phyloP scores from a whole-genome alignment of 1,140 invertebrate genomes.

The Brachionus manjavacas region DNA sequence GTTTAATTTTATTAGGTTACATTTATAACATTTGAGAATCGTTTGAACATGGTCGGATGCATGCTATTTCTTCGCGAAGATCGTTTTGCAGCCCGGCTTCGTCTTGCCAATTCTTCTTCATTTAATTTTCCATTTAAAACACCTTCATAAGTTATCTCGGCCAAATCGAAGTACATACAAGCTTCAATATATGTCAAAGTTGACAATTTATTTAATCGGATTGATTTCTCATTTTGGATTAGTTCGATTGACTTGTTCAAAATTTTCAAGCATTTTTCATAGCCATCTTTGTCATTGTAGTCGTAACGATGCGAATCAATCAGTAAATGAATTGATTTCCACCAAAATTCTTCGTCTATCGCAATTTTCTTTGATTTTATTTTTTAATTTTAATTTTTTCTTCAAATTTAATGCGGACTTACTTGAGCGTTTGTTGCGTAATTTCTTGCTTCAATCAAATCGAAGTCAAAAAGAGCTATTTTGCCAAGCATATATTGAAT shows the following conservation, averaged over 20 bases:
- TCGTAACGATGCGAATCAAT: constrained; percentile 23
- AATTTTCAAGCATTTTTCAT: constrained; percentile 13
- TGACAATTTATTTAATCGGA: not conserved
- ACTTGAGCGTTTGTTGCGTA: constrained; percentile 17
- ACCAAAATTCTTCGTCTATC: constrained; percentile 35
- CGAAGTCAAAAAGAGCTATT: constrained; percentile 33
- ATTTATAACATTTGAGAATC: constrained; percentile 1
- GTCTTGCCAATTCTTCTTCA: constrained; percentile 18
- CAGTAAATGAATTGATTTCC: constrained; percentile 26
- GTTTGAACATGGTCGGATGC: constrained; percentile 21
- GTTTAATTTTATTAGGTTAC: not conserved
- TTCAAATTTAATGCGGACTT: not conserved
- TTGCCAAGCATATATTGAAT: constrained; percentile 25
- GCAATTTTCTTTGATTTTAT: not conserved
- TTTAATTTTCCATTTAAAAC: constrained; percentile 15
- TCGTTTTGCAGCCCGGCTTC: not conserved
- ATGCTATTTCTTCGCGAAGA: constrained; percentile 4
- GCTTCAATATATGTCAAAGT: not conserved
- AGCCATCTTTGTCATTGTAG: constrained; percentile 28
- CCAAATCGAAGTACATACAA: not conserved
- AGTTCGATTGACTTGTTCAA: constrained; percentile 28
- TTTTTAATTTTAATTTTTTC: not conserved
- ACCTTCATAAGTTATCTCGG: constrained; percentile 15
- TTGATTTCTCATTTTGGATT: not conserved
- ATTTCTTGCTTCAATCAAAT: constrained; percentile 22